phyloP scores from a whole-genome alignment of 2,113 vertebrate genomes.

The Murina feae region DNA sequence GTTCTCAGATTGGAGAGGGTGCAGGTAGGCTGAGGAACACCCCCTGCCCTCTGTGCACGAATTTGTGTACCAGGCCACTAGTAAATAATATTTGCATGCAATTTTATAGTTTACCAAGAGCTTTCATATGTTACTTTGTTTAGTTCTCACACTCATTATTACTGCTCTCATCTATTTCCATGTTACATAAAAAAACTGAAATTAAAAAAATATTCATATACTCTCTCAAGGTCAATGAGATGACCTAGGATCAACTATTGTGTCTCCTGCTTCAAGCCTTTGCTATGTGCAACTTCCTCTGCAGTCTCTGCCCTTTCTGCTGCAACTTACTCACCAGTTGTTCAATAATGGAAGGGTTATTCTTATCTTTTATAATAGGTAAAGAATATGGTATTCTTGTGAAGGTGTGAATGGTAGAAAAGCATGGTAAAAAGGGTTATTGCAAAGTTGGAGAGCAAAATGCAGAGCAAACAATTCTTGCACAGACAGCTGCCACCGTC shows the following conservation, averaged over 20 bases:
- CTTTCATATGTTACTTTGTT: neutral
- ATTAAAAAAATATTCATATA: neutral
- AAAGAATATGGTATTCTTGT: neutral
- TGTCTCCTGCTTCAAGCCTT: neutral
- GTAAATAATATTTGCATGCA: neutral
- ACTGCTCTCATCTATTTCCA: neutral
- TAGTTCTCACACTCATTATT: neutral
- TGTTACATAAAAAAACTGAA: neutral
- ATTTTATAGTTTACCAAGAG: neutral
- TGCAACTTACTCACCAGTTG: neutral
- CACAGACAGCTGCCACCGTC: neutral
- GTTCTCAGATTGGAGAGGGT: no score
- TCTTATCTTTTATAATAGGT: slow-evolving; percentile 11
- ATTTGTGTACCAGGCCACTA: no score
- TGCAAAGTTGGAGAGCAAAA: neutral
- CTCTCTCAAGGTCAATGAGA: neutral
- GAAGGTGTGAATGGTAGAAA: neutral
- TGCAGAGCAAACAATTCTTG: neutral
- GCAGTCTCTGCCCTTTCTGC: neutral
- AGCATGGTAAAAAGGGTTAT: neutral
- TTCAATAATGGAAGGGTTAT: neutral
- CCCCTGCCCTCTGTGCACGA: no score
- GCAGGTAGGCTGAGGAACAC: no score
- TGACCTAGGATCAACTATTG: neutral
- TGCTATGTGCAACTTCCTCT: neutral